Percentiles rank a stretch among this genome's conserved stretches.
These are phyloP conservation scores for Onchidella celtica DNA, from an alignment of 2,888 invertebrate genomes.

Conservation along the genomic window DNA sequence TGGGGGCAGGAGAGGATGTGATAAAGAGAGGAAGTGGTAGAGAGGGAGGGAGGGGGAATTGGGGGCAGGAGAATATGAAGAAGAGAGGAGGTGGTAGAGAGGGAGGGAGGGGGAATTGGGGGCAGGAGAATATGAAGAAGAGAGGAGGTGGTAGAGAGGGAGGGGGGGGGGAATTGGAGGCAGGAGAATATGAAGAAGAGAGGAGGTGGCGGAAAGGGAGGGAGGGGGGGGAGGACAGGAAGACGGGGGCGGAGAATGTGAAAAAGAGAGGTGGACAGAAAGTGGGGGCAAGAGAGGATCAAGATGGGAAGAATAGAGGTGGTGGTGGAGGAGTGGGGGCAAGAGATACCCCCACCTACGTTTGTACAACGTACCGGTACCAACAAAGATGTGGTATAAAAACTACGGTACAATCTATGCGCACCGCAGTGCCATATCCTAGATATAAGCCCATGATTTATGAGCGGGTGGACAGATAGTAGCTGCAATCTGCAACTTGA, in stretches of 20 bases:
- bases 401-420: too few relatives aligned
- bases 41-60: conserved; percentile 20
- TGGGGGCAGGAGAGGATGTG: too few relatives aligned
- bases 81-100: background rate
- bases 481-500: too few relatives aligned
- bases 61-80: background rate
- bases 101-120: conserved; percentile 17
- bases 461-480: too few relatives aligned
- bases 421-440: too few relatives aligned
- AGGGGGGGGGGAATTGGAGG: background rate
- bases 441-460: too few relatives aligned
- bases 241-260: background rate
- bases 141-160: background rate
- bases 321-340: too few relatives aligned
- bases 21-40: background rate
- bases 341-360: too few relatives aligned
- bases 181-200: background rate
- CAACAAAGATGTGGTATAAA: too few relatives aligned
- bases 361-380: too few relatives aligned
- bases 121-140: conserved; percentile 14
- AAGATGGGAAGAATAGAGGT: too few relatives aligned
- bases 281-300: background rate
- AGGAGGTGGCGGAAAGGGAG: background rate
- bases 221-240: background rate
- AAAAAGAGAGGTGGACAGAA: background rate